Base-by-base conservation (phyloP, 2,888 invertebrate genomes). In the Rotaria socialis region DNA sequence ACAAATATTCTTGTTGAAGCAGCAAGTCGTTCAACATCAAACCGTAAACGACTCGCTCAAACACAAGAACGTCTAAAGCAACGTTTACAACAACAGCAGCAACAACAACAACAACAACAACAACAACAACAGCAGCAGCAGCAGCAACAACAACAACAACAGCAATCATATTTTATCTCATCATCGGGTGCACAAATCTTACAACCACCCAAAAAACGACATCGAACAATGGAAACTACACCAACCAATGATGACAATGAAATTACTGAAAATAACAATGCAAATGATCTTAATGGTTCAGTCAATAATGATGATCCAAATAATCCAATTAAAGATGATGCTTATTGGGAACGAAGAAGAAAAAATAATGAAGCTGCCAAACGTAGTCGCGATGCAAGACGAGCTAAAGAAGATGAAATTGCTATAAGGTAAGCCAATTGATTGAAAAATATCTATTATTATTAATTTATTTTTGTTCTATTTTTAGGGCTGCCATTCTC, bases 291-390 rank as follows among this genome's bases (percentile, higher is more conserved):
- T 52, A 52, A 8, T 52, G 16, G 3, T 8, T 22, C 55, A 55
- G 6, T 10, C 6, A 55, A 55, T 47, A 43, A 80, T 24, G 80
- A 80, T 11, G 47, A 80, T 11, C 24, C 22, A 14, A 22, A 80
- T 47, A 43, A 80, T 80, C 7, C 8, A 43, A 80, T 47, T 35
- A 93, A 95, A 89, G 95, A 96, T 90, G 94, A 94, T 6, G 94
- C 94, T 0, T 97, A 97, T 90, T 94, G 94, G 92, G 96, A 95
- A 89, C 93, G 96, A 87, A 92, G 97, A 22, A 93, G 94, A 88
- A 95, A 96, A 90, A 97, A 97, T 91, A 97, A 97, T 90, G 95
- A 94, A 88, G 97, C 97, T 0, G 97, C 97, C 0, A 97, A 97
- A 91, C 93, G 96, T 89, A 96, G 96, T 0, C 93, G 97, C 6